Evolutionary conservation across 1,140 invertebrate genomes (phyloP).

Genomic region (Helicoverpa zea): DNA sequence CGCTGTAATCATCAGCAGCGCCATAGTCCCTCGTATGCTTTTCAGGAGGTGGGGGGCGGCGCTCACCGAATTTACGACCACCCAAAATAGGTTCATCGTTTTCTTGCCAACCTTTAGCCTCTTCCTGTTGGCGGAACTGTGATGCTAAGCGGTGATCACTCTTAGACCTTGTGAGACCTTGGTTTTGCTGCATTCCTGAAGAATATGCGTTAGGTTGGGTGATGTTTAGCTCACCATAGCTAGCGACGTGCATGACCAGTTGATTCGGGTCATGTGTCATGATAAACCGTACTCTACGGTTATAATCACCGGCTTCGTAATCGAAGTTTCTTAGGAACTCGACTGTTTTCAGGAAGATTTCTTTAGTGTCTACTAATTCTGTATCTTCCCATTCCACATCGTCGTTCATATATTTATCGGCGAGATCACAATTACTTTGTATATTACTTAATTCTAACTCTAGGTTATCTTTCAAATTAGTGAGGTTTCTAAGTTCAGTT

Average conservation of each 20-base stretch:
- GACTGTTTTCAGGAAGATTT: constrained; percentile 97
- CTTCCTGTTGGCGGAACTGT: constrained; percentile 95
- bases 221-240: constrained; percentile 96
- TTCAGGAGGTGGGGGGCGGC: constrained; percentile 85
- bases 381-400: constrained; percentile 95
- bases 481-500: constrained; percentile 93
- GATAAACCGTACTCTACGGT: constrained; percentile 93
- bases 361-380: constrained; percentile 97
- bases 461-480: constrained; percentile 96
- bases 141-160: constrained; percentile 96
- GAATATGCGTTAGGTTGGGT: constrained; percentile 87
- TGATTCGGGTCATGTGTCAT: constrained; percentile 96
- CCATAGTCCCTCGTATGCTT: constrained; percentile 87
- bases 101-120: constrained; percentile 87
- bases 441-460: constrained; percentile 97
- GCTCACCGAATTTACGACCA: constrained; percentile 91
- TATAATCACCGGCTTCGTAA: constrained; percentile 96
- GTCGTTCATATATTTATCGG: constrained; percentile 97
- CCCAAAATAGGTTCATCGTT: constrained; percentile 89
- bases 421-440: constrained; percentile 97
- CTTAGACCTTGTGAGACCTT: constrained; percentile 96
- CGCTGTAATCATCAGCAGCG: constrained; percentile 87
- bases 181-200: constrained; percentile 88
- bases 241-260: constrained; percentile 93
- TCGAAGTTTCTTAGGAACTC: constrained; percentile 98